phyloP scores from a whole-genome alignment of 2,888 invertebrate genomes.

The Thymelicus sylvestris region DNA sequence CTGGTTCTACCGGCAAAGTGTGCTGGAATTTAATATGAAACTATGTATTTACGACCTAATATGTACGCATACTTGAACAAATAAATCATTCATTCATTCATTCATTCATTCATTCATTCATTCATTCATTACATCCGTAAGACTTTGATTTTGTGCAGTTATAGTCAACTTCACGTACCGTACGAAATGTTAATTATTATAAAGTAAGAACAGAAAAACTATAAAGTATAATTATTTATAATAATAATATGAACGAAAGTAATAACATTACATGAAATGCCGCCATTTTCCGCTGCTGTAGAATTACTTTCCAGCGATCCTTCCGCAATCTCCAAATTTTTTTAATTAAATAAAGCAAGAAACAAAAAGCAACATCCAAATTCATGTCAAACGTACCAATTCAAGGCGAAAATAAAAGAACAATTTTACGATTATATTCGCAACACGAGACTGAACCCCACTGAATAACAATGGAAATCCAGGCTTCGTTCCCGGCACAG shows the following conservation, averaged over 20 bases:
- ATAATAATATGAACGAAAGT: neutral
- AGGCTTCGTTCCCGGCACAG: conserved; percentile 49
- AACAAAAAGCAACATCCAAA: conserved; percentile 24
- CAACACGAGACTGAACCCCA: conserved; percentile 49
- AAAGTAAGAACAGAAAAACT: too few species aligned
- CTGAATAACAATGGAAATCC: conserved; percentile 56
- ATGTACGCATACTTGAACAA: too few species aligned
- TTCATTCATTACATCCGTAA: too few species aligned
- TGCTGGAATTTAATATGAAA: too few species aligned
- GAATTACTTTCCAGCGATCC: conserved; percentile 1
- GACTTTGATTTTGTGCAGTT: too few species aligned
- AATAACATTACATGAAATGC: neutral
- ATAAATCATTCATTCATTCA: too few species aligned
- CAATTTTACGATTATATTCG: conserved; percentile 55
- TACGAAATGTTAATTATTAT: too few species aligned
- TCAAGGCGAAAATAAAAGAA: conserved; percentile 33
- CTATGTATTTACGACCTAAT: too few species aligned
- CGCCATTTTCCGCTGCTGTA: neutral
- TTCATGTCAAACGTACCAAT: conserved; percentile 29
- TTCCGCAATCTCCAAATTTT: conserved; percentile 17
- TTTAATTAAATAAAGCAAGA: conserved; percentile 17
- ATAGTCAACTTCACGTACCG: too few species aligned
- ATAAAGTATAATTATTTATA: too few species aligned
- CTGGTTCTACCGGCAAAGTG: too few species aligned
- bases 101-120: too few species aligned